Evolutionary conservation across 2,113 vertebrate species (phyloP).

Genomic region (Tringa solitaria): DNA sequence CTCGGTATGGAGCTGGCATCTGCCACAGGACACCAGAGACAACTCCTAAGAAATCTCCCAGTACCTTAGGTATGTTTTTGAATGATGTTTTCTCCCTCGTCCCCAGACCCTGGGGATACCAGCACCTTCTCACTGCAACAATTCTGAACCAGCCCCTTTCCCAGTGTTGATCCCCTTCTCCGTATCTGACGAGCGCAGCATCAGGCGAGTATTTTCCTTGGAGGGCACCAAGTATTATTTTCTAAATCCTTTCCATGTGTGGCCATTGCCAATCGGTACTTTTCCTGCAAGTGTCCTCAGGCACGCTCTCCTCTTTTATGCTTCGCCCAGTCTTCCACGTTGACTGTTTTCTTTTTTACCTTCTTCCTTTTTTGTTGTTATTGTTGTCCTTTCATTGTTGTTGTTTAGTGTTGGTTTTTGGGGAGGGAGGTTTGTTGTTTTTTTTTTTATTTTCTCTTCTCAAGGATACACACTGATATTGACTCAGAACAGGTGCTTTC

Average conservation of each 20-base stretch:
- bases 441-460: background rate
- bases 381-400: no score
- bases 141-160: background rate
- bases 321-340: fast-evolving
- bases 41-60: background rate
- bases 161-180: background rate
- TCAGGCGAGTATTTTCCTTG: background rate
- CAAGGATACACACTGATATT: background rate
- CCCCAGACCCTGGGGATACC: background rate
- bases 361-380: background rate
- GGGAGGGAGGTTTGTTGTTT: background rate
- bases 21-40: background rate
- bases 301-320: background rate
- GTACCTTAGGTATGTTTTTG: background rate
- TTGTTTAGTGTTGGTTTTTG: background rate
- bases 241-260: background rate
- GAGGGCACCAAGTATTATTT: background rate
- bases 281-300: background rate
- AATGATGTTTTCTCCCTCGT: background rate
- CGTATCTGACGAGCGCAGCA: fast-evolving
- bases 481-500: background rate
- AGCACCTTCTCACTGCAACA: background rate
- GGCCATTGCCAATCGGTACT: fast-evolving
- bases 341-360: background rate
- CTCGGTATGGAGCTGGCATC: background rate